Percentiles rank a stretch among this genome's conserved stretches.
phyloP scores from a whole-genome alignment of 2,888 invertebrate genomes.

The Hedya salicella region DNA sequence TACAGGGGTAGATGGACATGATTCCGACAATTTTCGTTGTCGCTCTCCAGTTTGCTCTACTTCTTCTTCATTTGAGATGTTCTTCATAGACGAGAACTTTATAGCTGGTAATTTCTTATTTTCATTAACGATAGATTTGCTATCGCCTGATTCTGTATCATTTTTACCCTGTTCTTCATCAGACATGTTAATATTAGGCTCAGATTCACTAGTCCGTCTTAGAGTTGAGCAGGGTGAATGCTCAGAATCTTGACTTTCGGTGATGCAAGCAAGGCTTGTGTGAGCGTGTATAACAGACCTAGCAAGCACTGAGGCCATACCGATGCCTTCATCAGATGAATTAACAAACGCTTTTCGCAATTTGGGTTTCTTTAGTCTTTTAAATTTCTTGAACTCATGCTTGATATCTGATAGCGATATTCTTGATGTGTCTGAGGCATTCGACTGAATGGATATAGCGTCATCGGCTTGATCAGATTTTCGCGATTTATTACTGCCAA shows the following conservation, averaged over 20 bases:
- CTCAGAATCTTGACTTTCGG: constrained; percentile 82
- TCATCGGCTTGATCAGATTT: constrained; percentile 82
- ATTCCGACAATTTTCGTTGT: constrained; percentile 72
- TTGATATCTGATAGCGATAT: constrained; percentile 75
- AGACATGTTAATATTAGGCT: constrained; percentile 63
- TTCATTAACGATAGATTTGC: constrained; percentile 45
- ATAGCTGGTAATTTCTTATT: constrained; percentile 64
- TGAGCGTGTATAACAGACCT: constrained; percentile 86
- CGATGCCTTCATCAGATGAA: constrained; percentile 80
- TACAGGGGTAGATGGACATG: constrained; percentile 76
- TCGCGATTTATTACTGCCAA: constrained; percentile 85
- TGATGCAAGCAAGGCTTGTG: constrained; percentile 84
- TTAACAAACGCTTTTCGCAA: constrained; percentile 66
- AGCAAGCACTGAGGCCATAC: constrained; percentile 88
- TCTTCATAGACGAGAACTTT: constrained; percentile 70
- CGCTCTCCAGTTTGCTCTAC: constrained; percentile 39
- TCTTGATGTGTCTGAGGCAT: constrained; percentile 78
- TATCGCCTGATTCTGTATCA: constrained; percentile 45
- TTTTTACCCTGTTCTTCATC: constrained; percentile 61
- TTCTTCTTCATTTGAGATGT: constrained; percentile 62
- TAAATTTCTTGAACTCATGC: constrained; percentile 75
- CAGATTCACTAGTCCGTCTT: constrained; percentile 75
- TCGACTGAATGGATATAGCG: constrained; percentile 80
- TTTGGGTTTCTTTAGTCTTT: constrained; percentile 73
- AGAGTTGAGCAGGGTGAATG: constrained; percentile 72